Conservation (phyloP, 2,113 vertebrate species). For the Thamnaconus septentrionalis region DNA sequence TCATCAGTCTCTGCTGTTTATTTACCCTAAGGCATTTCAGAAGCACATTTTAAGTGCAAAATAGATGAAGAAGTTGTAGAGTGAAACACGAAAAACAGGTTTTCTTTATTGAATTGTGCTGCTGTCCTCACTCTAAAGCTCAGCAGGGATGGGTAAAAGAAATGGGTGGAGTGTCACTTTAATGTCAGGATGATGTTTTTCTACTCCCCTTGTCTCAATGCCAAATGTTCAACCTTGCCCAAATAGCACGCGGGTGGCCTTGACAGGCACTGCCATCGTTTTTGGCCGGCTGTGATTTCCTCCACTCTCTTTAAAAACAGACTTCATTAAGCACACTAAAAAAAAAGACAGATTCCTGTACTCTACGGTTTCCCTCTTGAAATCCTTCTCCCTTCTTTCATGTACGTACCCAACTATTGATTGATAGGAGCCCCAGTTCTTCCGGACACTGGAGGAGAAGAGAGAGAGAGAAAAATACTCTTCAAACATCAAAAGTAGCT, state of each 20-base stretch:
- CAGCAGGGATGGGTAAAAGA: no score
- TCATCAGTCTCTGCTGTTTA: no score
- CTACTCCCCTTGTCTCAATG: slow-evolving; percentile 2
- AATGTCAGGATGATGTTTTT: slow-evolving; percentile 8
- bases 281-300: slow-evolving; percentile 16
- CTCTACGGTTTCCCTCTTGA: background rate
- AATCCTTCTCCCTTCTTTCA: background rate
- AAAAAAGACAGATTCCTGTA: slow-evolving; percentile 1
- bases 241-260: slow-evolving; percentile 4
- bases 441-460: background rate
- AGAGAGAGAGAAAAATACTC: no score
- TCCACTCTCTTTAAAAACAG: slow-evolving; percentile 3
- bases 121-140: no score
- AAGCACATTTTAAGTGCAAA: no score
- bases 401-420: background rate
- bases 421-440: background rate
- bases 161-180: slow-evolving; percentile 16
- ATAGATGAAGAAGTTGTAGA: no score
- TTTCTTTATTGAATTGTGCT: no score
- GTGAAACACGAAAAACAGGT: no score
- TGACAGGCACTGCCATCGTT: background rate
- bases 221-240: slow-evolving; percentile 15
- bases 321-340: slow-evolving; percentile 7
- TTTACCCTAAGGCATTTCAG: no score
- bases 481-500: no score